These are phyloP conservation scores for Ranitomeya imitator DNA, from an alignment of 2,113 vertebrate genomes.

Conservation along the genomic window DNA sequence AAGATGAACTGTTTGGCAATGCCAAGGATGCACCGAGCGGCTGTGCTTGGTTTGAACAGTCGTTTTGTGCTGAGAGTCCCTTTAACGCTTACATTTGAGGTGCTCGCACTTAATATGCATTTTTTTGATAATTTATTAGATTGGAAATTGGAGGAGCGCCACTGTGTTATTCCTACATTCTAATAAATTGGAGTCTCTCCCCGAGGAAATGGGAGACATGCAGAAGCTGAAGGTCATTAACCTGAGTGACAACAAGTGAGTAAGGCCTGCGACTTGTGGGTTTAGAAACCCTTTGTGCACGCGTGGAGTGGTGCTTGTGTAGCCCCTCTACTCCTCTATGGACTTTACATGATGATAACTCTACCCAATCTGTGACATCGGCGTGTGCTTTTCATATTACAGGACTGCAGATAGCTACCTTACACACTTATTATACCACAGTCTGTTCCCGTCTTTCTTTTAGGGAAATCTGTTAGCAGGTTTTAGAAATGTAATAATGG, in stretches of 20 bases:
- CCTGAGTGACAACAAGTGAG: slow-evolving; percentile 97
- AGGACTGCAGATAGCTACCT: neutral
- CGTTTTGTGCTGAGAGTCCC: too few relatives aligned
- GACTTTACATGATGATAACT: neutral
- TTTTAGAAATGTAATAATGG: too few relatives aligned
- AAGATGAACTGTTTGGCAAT: too few relatives aligned
- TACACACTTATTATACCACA: neutral
- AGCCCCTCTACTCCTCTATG: neutral
- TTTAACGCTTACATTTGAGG: neutral
- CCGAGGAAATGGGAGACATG: slow-evolving; percentile 98
- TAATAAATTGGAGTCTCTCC: slow-evolving; percentile 94
- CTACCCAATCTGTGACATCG: neutral
- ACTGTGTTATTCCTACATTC: slow-evolving; percentile 96
- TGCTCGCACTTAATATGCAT: neutral
- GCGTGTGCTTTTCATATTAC: neutral
- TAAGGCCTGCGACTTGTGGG: slow-evolving; percentile 46
- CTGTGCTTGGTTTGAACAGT: too few relatives aligned
- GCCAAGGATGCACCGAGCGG: too few relatives aligned
- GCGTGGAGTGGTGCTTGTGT: too few relatives aligned
- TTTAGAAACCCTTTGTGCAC: too few relatives aligned
- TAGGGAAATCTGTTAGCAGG: too few relatives aligned
- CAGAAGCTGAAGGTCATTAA: slow-evolving; percentile 94
- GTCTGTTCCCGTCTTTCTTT: neutral
- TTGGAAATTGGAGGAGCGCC: slow-evolving; percentile 90
- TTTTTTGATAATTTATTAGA: slow-evolving; percentile 65